phyloP scores from a whole-genome alignment of 2,113 vertebrate species.

The Astur gentilis region DNA sequence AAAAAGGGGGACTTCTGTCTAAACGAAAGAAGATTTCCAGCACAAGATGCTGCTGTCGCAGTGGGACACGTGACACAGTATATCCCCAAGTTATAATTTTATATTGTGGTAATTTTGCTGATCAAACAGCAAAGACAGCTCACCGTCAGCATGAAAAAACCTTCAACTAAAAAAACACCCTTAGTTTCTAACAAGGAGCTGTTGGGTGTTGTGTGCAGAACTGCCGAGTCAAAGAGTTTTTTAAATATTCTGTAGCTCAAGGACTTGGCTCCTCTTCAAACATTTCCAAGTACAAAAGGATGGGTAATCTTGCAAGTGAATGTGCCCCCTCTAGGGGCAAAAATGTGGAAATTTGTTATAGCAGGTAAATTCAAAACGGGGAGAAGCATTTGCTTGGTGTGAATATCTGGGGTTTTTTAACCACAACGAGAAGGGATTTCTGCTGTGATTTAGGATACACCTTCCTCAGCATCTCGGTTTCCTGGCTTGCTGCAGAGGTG shows the following conservation, averaged over 20 bases:
- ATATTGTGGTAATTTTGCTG: not conserved
- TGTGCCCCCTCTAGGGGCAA: constrained; percentile 52
- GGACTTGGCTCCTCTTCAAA: constrained; percentile 32
- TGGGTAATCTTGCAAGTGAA: not conserved
- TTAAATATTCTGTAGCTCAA: constrained; percentile 6
- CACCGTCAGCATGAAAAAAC: not conserved
- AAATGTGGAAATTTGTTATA: not conserved
- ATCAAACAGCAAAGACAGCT: not conserved
- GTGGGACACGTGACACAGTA: not conserved
- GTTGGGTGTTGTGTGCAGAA: not conserved
- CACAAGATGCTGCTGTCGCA: not conserved
- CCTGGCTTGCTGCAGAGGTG: not conserved
- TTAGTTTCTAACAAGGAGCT: not conserved
- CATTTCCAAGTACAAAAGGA: not conserved
- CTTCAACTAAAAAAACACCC: not conserved
- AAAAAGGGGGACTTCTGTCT: not conserved
- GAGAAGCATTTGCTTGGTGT: not conserved
- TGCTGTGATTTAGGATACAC: not conserved
- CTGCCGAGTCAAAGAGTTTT: not conserved
- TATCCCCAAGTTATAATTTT: not conserved
- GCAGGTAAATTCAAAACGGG: not conserved
- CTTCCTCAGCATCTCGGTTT: not conserved
- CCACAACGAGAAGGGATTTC: not conserved
- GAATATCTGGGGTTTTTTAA: not conserved
- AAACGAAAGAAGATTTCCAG: not conserved